Conservation (phyloP, 2,113 vertebrate species). For the Brachionichthys hirsutus region DNA sequence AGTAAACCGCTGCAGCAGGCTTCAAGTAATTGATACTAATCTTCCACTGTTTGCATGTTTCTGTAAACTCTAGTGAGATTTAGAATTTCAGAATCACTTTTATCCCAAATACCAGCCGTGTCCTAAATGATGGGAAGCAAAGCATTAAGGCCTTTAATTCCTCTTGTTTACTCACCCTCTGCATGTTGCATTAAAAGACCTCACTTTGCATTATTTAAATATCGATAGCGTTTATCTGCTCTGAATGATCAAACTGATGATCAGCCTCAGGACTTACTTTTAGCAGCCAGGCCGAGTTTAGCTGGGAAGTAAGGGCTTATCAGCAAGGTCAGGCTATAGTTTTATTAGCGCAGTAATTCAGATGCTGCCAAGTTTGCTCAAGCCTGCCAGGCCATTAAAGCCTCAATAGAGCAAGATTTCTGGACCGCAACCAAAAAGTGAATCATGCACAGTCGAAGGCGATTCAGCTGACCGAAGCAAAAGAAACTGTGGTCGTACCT, state of each 20-base stretch:
- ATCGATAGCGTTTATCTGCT: neutral
- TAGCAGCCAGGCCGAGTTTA: conserved; percentile 13
- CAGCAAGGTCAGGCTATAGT: conserved; percentile 38
- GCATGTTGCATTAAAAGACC: neutral
- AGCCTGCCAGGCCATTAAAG: conserved; percentile 51
- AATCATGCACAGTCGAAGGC: conserved; percentile 19
- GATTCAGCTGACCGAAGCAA: conserved; percentile 9
- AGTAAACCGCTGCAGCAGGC: neutral
- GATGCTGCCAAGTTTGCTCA: conserved; percentile 31
- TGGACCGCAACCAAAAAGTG: conserved; percentile 46
- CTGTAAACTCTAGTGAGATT: conserved; percentile 8
- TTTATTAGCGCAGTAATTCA: conserved; percentile 43
- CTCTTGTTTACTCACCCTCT: neutral
- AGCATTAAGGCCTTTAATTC: neutral
- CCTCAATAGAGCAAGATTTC: conserved; percentile 22
- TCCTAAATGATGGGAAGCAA: neutral
- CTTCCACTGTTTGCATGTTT: neutral
- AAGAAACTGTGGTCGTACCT: neutral
- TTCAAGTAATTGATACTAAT: neutral
- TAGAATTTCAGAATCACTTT: neutral
- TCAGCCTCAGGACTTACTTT: conserved; percentile 25
- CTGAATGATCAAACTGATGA: neutral
- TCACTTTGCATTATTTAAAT: neutral
- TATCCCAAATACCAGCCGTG: neutral
- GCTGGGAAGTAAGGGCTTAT: conserved; percentile 24